A percentile compares a stretch with the other conserved stretches of the same genome.
Conservation (phyloP, 2,113 vertebrate species). For the Eulacestoma nigropectus region DNA sequence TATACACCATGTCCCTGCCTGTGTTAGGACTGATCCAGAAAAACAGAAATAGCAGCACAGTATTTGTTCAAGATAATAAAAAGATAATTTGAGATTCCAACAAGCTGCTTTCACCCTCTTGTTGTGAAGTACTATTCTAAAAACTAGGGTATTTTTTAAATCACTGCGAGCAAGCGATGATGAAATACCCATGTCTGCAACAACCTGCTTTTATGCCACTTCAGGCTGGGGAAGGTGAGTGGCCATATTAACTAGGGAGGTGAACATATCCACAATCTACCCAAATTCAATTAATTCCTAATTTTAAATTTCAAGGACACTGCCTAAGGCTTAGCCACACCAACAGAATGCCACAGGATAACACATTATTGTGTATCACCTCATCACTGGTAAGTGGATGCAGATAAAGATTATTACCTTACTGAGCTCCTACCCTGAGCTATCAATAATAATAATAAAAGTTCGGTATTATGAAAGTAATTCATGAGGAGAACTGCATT, state of each 20-base stretch:
- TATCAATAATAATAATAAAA: background rate
- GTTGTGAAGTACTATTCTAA: background rate
- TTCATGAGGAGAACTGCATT: background rate
- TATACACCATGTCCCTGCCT: conserved; percentile 25
- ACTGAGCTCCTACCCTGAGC: background rate
- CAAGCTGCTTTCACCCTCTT: conserved; percentile 2
- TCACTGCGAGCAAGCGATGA: background rate
- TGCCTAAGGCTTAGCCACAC: background rate
- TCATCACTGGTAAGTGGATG: background rate
- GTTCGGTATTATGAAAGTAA: background rate
- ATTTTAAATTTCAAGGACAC: background rate
- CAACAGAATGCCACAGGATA: background rate
- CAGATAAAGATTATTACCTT: background rate
- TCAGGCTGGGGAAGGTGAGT: background rate
- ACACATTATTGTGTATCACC: background rate
- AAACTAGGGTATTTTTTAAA: background rate
- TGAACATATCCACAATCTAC: background rate
- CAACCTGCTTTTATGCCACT: background rate
- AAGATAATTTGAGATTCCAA: conserved; percentile 34
- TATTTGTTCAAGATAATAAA: conserved; percentile 29
- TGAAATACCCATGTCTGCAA: background rate
- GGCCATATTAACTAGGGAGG: background rate
- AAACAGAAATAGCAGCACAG: conserved; percentile 39
- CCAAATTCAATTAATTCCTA: background rate
- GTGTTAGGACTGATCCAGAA: conserved; percentile 25